Conservation (phyloP, 2,888 invertebrate species). For the Zootermopsis nevadensis region DNA sequence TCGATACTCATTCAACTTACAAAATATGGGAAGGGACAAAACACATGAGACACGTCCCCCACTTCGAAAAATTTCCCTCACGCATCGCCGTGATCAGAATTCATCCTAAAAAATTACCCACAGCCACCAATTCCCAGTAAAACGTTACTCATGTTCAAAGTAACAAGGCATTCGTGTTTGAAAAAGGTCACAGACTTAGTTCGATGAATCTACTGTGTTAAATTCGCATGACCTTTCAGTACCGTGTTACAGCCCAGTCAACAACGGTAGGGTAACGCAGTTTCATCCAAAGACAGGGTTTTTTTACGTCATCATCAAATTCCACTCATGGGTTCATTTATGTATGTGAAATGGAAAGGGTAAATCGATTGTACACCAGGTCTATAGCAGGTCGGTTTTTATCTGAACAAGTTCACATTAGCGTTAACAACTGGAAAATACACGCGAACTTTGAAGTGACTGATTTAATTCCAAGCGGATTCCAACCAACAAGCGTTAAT, state of each 20-base stretch:
- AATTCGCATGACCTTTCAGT: constrained; percentile 4
- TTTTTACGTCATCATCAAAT: neutral
- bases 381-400: no score
- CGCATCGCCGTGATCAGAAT: neutral
- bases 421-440: constrained; percentile 23
- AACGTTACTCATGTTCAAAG: neutral
- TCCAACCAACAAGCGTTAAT: constrained; percentile 19
- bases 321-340: neutral
- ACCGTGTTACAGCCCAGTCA: neutral
- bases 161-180: neutral
- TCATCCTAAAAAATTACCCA: neutral
- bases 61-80: neutral
- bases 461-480: constrained; percentile 30
- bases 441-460: constrained; percentile 33
- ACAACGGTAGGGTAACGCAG: neutral
- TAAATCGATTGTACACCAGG: constrained; percentile 5
- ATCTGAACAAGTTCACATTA: neutral
- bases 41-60: neutral
- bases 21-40: neutral
- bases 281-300: neutral
- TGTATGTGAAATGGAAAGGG: constrained; percentile 11
- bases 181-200: neutral
- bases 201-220: neutral
- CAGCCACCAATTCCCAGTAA: neutral
- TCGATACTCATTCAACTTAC: neutral